Base-by-base conservation (phyloP, 2,888 invertebrate genomes). In the Acanthosepion pharaonis region DNA sequence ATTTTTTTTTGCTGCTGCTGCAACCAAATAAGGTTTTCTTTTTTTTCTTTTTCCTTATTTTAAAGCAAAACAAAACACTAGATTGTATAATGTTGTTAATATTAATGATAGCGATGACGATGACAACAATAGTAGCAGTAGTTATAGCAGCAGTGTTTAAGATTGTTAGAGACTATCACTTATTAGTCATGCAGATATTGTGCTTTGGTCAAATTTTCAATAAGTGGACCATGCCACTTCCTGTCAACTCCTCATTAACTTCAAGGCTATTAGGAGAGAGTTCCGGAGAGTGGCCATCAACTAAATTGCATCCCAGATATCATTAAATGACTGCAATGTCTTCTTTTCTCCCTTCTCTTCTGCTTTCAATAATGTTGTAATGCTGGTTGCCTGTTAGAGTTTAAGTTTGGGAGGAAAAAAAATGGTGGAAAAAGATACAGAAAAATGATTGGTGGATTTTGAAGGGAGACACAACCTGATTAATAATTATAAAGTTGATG, bases 211-310 rank as follows among this genome's bases (percentile, higher is more conserved):
- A 78, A n/a, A n/a, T 78, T 78, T 78, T 78, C 78, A n/a, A 33
- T 78, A n/a, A n/a, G 78, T 33, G 78, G 78, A 78, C 78, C n/a
- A 15, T 15, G 33, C n/a, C n/a, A 78, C 78, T 78, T 78, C 78
- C 78, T 78, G 78, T 78, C 78, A 78, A 78, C 78, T 78, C 33
- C 78, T n/a, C 33, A 78, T 78, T 78, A 78, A 78, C 33, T 78
- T 78, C 78, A 78, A 78, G 78, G 78, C 78, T 33, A 78, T 78
- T 78, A 78, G 78, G 78, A 78, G 33, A 78, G 33, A 78, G 78
- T n/a, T 78, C 78, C 78, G 78, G n/a, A n/a, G 78, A 78, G 78
- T 78, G 78, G 78, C n/a, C 78, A 78, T 78, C 78, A 78, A 78
- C 78, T 78, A 78, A 78, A 78, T 78, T 78, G 78, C n/a, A 78